Evolutionary conservation across 64 coral and sea anemone species (phyloP), one percentile per base, ranked within the genome.

Genomic region (Montipora sp.): DNA sequence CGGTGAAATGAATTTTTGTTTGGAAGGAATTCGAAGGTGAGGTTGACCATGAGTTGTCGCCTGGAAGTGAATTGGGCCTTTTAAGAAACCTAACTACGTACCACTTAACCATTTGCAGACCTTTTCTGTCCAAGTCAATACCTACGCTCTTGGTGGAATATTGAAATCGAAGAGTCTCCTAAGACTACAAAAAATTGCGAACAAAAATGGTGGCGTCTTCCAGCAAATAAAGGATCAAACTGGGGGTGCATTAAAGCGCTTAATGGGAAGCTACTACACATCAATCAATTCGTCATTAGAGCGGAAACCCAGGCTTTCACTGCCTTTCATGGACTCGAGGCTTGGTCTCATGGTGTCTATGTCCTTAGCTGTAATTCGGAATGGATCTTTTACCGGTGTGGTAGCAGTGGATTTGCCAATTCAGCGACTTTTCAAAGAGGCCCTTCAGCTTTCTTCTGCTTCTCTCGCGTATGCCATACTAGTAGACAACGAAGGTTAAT

Each of bases 261-360:
- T 49, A 3, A 85, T 85, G 82, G 82, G 63, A 69, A 85, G 63
- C 19, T 85, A 85, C 82, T 85, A 85, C 18, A 85, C 46, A 50
- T 85, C 82, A 70, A 71, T 85, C 16, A 50, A 71, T 16, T 49
- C 61, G 15, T 63, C 65, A 48, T 8, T 71, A 13, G 63, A 7
- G 19, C 18, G 71, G 36, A n/a, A 72, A 22, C 19, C 82, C 82
- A 70, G 61, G 7, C 61, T 85, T 71, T 85, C 82, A n/a, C 27
- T 50, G 19, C 82, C 82, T 85, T 48, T 47, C 65, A 49, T 23
- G 43, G 65, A 85, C 36, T 22, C 82, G 7, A 85, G 19, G 65
- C 82, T 85, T 4, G 82, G 82, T 21, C 45, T 85, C 10, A 49
- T n/a, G 65, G 65, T 85, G n/a, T 50, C 65, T 50, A 49, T 85